Base-by-base conservation (phyloP, 2,113 vertebrate genomes). In the Pogonocichla stellata region DNA sequence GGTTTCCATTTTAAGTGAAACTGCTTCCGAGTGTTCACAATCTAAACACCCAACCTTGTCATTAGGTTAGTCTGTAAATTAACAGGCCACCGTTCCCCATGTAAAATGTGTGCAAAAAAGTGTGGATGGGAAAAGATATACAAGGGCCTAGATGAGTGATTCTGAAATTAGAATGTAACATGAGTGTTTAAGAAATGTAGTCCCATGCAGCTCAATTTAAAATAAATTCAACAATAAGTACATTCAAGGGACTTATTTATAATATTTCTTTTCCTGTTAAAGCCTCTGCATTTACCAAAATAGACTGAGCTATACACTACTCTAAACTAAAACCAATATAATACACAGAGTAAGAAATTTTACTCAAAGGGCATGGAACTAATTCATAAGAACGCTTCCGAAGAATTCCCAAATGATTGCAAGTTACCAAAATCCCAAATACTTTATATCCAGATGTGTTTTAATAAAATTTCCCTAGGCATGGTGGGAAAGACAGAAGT, bases 1-100 rank as follows among this genome's bases (percentile, higher is more conserved):
- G 42, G 73, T 81, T 91, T 96, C 74, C 57, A 91, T 77, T 86
- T 75, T 78, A 93, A 93, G 43, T 67, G 66, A 96, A 88, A 70
- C 53, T 8, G 77, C 50, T 87, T 83, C 65, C n/a, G 34, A 64
- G 24, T 15, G 61, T 78, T 94, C 88, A 88, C 24, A 78, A 93
- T 57, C 77, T 86, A 40, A 91, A 78, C 73, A 89, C 14, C 14
- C 34, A 53, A 53, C 9, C 33, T 25, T 45, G 72, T 74, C 77
- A 83, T 72, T 74, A 86, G 73, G 45, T 91, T 87, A 81, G 73
- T 65, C 56, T 64, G 83, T 45, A 86, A 77, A 88, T 81, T 78
- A 78, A 88, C 60, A 67, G 19, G 10, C 24, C 53, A 31, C 40
- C 6, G 12, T 67, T 74, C 40, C 25, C 74, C 69, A 67, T 45